Base-by-base conservation (phyloP, 2,113 vertebrate species). In the Ammodytes marinus region DNA sequence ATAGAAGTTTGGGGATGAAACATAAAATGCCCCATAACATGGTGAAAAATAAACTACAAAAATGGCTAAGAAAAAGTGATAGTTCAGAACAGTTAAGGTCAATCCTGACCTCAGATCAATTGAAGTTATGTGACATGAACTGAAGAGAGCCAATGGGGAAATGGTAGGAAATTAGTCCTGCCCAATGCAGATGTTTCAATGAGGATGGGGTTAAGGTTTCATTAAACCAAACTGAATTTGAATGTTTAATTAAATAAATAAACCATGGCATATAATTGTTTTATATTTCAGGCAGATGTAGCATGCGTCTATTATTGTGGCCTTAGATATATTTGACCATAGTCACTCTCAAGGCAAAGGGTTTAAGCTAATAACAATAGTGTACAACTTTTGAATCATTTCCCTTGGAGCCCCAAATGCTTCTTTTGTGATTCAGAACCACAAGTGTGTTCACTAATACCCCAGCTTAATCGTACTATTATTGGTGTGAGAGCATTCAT, bases 391-490 rank as follows among this genome's bases (percentile, higher is more conserved):
- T 74, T 79, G 42, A 69, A 76, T 77, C 49, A 47, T 4, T 13
- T 61, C 47, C 61, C 60, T 55, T 63, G 39, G 61, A 85, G 50
- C 55, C 9, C 27, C 1, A 52, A 80, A 27, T 37, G 50, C 12
- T 37, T 66, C 9, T 50, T 74, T 49, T 52, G 54, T 76, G 64
- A 80, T 74, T n/a, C 43, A 47, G 46, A 79, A 69, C 63, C 67
- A n/a, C 17, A 72, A 79, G 47, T 79, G 67, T 85, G 52, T 75
- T 27, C 54, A 75, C 39, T 82, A 65, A 71, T 74, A 82, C 59
- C 57, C 52, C 43, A 40, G 69, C 42, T 43, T 69, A 74, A 79
- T 86, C 69, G 60, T 42, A 83, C 83, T 86, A 76, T 79, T 82
- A 59, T 79, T 69, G 70, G 73, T 83, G 66, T 63, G 45, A 42